These are phyloP conservation scores for Prionchulus punctatus DNA, from an alignment of 2,888 invertebrate genomes.

Conservation along the genomic window DNA sequence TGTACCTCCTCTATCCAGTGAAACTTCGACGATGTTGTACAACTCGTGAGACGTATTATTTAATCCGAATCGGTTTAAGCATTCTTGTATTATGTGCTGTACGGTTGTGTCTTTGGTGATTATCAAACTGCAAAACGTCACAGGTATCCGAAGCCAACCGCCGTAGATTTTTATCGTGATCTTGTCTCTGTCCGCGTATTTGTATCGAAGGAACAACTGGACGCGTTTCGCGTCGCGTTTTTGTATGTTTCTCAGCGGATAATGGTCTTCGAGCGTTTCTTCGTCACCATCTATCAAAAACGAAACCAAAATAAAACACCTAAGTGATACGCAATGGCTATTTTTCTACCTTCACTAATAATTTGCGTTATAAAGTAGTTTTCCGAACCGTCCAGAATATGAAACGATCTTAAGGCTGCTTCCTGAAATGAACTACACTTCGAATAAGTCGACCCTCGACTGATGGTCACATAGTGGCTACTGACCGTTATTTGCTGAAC, in stretches of 20 bases:
- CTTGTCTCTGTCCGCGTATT: constrained; percentile 44
- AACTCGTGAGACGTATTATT: constrained; percentile 42
- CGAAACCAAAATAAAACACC: background rate
- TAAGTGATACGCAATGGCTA: background rate
- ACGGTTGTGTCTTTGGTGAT: constrained; percentile 73
- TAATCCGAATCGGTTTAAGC: constrained; percentile 40
- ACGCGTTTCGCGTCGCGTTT: constrained; percentile 41
- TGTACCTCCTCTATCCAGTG: constrained; percentile 73
- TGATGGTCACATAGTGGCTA: constrained; percentile 3
- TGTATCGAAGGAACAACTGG: constrained; percentile 78
- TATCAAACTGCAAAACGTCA: constrained; percentile 37
- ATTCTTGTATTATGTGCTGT: constrained; percentile 72
- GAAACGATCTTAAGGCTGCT: constrained; percentile 83
- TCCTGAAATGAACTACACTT: constrained; percentile 30
- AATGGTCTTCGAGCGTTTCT: constrained; percentile 64
- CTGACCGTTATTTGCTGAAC: constrained; percentile 66
- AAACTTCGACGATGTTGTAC: constrained; percentile 83
- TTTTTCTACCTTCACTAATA: constrained; percentile 8
- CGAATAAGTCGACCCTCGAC: no score
- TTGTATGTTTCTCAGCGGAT: constrained; percentile 58
- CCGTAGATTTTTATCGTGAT: constrained; percentile 90
- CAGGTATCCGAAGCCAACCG: constrained; percentile 49
- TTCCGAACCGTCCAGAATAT: constrained; percentile 57
- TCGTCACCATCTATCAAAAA: constrained; percentile 41
- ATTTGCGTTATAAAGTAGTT: constrained; percentile 58